phyloP scores from a whole-genome alignment of 2,797 vertebrate species.

The Pitangus sulphuratus region DNA sequence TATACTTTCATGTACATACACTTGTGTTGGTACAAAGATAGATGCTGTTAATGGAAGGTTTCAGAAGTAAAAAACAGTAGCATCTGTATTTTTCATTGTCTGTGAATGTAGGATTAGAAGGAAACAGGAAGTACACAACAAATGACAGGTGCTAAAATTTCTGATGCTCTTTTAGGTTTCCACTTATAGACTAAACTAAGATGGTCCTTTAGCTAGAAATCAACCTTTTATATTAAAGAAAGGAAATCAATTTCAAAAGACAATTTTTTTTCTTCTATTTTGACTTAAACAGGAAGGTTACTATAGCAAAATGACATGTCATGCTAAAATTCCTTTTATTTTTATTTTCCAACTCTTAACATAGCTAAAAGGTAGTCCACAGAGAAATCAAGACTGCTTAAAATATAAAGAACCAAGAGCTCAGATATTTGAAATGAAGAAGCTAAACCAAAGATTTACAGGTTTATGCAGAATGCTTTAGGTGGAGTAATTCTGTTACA shows the following conservation, averaged over 20 bases:
- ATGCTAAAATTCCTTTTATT: neutral
- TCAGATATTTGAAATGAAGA: neutral
- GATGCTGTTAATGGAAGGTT: neutral
- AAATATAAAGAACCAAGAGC: neutral
- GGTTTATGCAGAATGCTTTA: neutral
- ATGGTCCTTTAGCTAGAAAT: neutral
- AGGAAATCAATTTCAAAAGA: neutral
- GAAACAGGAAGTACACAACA: neutral
- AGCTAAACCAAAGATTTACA: neutral
- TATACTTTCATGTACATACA: accelerated
- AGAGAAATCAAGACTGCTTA: neutral
- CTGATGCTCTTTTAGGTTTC: neutral
- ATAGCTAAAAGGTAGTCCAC: neutral
- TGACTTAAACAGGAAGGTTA: neutral
- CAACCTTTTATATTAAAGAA: neutral
- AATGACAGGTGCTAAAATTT: neutral
- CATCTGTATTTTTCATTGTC: neutral
- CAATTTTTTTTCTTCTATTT: neutral
- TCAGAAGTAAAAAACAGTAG: neutral
- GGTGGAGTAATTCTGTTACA: neutral
- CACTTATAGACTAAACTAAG: neutral
- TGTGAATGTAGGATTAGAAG: neutral
- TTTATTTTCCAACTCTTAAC: neutral
- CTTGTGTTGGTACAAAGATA: neutral
- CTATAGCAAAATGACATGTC: neutral